A percentile compares a stretch with the other conserved stretches of the same genome.
Evolutionary conservation across 2,888 invertebrate species (phyloP).

Genomic region (Scaptomyza caliginosa): DNA sequence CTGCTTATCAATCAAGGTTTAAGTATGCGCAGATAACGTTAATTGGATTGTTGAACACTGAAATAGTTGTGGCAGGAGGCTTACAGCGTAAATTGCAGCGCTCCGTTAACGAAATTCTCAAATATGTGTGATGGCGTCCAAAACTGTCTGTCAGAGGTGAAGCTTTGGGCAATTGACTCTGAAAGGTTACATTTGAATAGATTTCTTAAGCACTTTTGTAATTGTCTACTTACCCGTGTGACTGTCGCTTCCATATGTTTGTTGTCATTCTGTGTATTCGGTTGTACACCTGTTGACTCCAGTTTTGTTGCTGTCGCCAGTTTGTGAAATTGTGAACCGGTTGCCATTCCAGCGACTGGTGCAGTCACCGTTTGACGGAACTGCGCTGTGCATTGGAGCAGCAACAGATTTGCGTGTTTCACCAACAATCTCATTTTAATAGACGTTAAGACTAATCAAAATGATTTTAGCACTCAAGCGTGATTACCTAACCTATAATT

Average conservation of each 20-base stretch:
- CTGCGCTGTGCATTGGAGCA: constrained; percentile 35
- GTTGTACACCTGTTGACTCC: constrained; percentile 34
- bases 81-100: constrained; percentile 98
- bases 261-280: constrained; percentile 31
- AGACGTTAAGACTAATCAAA: constrained; percentile 9
- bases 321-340: constrained; percentile 64
- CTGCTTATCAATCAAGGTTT: constrained; percentile 15
- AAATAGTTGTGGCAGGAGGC: constrained; percentile 73
- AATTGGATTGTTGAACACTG: background rate
- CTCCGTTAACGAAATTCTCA: constrained; percentile 98
- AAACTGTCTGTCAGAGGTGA: constrained; percentile 90
- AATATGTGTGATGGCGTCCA: constrained; percentile 95
- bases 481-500: constrained; percentile 52
- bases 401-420: constrained; percentile 49
- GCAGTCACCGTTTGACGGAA: constrained; percentile 17
- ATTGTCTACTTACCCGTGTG: constrained; percentile 36
- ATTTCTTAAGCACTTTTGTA: background rate
- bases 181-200: background rate
- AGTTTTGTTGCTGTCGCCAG: constrained; percentile 42
- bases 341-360: constrained; percentile 43
- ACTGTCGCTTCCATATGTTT: constrained; percentile 1
- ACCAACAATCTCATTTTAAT: constrained; percentile 55
- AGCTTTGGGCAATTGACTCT: constrained; percentile 5
- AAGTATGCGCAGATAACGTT: constrained; percentile 28
- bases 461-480: constrained; percentile 19